A percentile compares a stretch with the other conserved stretches of the same genome.
phyloP scores from a whole-genome alignment of 2,113 vertebrate species.

The Rhinoptilus africanus region DNA sequence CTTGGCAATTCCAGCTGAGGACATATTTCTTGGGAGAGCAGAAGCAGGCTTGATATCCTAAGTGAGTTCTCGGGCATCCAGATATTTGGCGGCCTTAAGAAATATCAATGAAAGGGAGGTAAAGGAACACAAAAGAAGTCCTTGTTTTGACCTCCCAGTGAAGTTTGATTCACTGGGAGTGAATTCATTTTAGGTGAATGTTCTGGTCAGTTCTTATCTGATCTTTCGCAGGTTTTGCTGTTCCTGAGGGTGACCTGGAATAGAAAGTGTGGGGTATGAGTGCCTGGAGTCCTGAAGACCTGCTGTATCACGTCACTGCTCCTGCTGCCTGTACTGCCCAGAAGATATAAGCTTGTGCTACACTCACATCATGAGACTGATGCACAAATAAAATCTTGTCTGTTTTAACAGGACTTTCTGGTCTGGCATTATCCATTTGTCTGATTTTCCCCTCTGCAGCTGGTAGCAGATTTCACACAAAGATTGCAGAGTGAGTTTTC shows the following conservation, averaged over 20 bases:
- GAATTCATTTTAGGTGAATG: not conserved
- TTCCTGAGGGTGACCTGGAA: not conserved
- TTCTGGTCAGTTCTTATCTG: not conserved
- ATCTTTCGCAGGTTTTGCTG: not conserved
- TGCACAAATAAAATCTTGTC: not conserved
- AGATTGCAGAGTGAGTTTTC: not conserved
- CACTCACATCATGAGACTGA: fast-evolving
- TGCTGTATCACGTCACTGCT: not conserved
- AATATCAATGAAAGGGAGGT: not conserved
- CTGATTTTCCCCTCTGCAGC: not conserved
- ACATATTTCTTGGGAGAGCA: not conserved
- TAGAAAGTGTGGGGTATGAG: not conserved
- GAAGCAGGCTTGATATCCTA: not conserved
- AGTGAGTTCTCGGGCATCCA: not conserved
- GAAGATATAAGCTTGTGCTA: not conserved
- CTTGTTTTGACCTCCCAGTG: not conserved
- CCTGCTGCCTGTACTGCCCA: not conserved
- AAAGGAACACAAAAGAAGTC: not conserved
- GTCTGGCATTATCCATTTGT: not conserved
- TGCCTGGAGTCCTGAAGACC: not conserved
- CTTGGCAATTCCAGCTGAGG: not conserved
- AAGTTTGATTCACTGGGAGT: not conserved
- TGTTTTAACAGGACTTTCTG: not conserved
- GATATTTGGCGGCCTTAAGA: not conserved
- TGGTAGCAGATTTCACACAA: not conserved